phyloP scores from a whole-genome alignment of 2,797 vertebrate species.

The Scomberomorus guttatus region DNA sequence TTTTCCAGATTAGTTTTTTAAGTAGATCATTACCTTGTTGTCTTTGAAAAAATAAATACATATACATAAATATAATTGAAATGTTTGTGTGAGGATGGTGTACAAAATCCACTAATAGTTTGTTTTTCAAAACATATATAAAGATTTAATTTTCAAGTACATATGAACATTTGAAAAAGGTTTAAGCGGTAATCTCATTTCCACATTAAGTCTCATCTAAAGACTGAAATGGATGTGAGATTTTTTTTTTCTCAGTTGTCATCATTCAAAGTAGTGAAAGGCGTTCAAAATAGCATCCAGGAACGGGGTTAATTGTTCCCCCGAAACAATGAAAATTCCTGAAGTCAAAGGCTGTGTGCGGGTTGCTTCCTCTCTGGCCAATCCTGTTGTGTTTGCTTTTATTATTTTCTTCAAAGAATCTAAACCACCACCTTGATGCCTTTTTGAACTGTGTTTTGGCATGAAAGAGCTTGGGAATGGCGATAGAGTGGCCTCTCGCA shows the following conservation, averaged over 20 bases:
- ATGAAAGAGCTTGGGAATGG: conserved; percentile 67
- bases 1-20: background rate
- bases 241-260: conserved; percentile 32
- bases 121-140: background rate
- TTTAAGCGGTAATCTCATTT: background rate
- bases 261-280: conserved; percentile 27
- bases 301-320: conserved; percentile 72
- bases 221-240: background rate
- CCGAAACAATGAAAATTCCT: conserved; percentile 81
- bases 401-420: conserved; percentile 70
- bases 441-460: conserved; percentile 57
- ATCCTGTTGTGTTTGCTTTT: conserved; percentile 68
- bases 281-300: conserved; percentile 65
- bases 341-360: conserved; percentile 65
- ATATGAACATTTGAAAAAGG: background rate
- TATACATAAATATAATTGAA: background rate
- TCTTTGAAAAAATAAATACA: conserved; percentile 8
- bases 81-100: background rate
- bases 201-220: background rate
- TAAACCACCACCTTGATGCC: conserved; percentile 63
- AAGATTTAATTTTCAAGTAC: background rate
- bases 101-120: conserved; percentile 1
- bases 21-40: background rate
- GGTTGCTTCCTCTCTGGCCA: conserved; percentile 63
- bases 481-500: conserved; percentile 56